phyloP scores from a whole-genome alignment of 2,888 invertebrate genomes.

The Andricus quercusramuli region DNA sequence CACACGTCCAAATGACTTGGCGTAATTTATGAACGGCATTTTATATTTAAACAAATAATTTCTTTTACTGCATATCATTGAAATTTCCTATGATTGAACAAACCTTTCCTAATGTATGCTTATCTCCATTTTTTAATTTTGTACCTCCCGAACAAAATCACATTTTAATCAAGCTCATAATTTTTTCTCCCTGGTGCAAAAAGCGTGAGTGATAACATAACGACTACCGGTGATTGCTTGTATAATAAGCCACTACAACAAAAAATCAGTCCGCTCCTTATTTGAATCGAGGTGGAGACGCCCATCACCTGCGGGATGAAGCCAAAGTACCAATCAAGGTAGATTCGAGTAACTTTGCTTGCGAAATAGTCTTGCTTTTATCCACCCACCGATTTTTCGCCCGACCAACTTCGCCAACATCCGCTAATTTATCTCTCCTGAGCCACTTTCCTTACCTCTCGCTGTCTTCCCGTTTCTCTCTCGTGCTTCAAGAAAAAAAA shows the following conservation, averaged over 20 bases:
- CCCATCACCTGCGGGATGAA: constrained; percentile 5
- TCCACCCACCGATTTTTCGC: constrained; percentile 43
- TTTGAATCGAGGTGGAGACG: not conserved
- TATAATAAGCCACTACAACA: not conserved
- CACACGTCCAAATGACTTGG: too few relatives aligned
- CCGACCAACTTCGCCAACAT: constrained; percentile 47
- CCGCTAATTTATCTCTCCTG: constrained; percentile 59
- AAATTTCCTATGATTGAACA: not conserved
- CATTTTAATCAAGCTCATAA: not conserved
- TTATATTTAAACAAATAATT: too few relatives aligned
- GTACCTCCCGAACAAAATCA: not conserved
- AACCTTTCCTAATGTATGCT: not conserved
- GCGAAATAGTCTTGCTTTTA: constrained; percentile 23
- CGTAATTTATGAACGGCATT: too few relatives aligned
- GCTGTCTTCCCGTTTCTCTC: constrained; percentile 41
- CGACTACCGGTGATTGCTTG: not conserved
- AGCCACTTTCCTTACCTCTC: constrained; percentile 6
- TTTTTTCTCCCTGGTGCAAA: not conserved
- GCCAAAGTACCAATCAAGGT: constrained; percentile 6
- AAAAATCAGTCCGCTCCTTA: not conserved
- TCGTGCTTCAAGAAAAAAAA: constrained; percentile 51
- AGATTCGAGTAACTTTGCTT: not conserved
- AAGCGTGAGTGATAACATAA: not conserved
- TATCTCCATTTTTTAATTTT: not conserved
- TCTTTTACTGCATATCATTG: too few relatives aligned